phyloP scores from a whole-genome alignment of 1,140 invertebrate species.

The Elysia chlorotica region DNA sequence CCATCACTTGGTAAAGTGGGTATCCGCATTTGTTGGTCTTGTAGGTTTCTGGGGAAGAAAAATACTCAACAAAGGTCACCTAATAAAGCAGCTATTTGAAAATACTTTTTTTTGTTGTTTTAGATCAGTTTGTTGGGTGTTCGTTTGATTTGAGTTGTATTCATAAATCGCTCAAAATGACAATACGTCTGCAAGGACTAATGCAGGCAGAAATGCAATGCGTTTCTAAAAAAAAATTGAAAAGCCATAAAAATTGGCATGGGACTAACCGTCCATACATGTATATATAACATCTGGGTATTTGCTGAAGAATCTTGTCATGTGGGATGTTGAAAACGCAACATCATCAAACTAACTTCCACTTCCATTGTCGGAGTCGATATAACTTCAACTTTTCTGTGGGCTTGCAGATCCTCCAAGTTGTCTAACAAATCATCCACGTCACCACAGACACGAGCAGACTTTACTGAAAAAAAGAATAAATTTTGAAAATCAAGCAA shows the following conservation, averaged over 20 bases:
- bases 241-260: no score
- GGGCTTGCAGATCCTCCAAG: neutral
- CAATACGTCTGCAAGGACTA: no score
- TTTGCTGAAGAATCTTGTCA: neutral
- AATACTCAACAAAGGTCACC: no score
- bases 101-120: no score
- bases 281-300: neutral
- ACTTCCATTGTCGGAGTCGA: neutral
- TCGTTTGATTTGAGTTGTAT: no score
- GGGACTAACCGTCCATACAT: constrained; percentile 2
- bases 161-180: no score
- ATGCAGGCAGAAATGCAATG: no score
- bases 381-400: neutral
- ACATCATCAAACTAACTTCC: neutral
- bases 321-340: neutral
- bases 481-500: neutral
- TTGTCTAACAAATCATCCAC: neutral
- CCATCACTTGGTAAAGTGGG: neutral
- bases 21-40: neutral
- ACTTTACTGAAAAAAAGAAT: neutral
- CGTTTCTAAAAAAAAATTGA: no score
- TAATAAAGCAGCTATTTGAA: no score
- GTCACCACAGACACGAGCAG: neutral
- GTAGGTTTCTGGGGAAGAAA: neutral
- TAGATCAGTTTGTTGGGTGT: no score